Base-by-base conservation (phyloP, 2,797 vertebrate genomes). In the Neopelma chrysocephalum region DNA sequence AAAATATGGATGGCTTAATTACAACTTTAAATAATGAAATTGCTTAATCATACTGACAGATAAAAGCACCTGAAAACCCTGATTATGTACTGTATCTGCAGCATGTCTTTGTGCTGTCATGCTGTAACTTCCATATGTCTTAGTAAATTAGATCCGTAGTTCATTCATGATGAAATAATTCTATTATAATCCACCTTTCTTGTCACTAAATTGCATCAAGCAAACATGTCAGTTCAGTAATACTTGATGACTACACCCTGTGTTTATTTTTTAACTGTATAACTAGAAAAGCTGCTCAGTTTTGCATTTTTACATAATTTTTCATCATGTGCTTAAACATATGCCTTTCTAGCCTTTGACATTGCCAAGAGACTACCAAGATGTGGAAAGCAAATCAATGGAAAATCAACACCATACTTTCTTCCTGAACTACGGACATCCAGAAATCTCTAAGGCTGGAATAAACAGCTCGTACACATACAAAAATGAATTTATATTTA, bases 31-130 rank as follows among this genome's bases (percentile, higher is more conserved):
- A 95, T 96, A 98, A 97, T 96, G 95, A 97, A 95, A 96, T 93
- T 90, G 85, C 86, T 98, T 97, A 93, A 98, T 98, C 97, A 97
- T 92, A 93, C 92, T 96, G 97, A 97, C 94, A 97, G 91, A 96
- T 87, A 72, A 96, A 88, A 88, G 71, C 82, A 96, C 84, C 81
- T 87, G 88, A 95, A 96, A 95, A 72, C 50, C 69, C 57, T 51
- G 87, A 90, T 93, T 83, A 89, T 54, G 53, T 75, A 86, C 70
- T 66, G 56, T 48, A 78, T 69, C 64, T 94, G 79, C 81, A 96
- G 42, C 79, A 53, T 56, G 82, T 93, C 96, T 92, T 88, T 58
- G 76, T 94, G 83, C 80, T 96, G 84, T 81, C 88, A 89, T 32
- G 57, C 75, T 79, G 25, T 76, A 96, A 87, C 86, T 96, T 96